Evolutionary conservation across 2,888 invertebrate species (phyloP), one percentile per base, ranked within the genome.

Genomic region (Gasteruption jaculator): DNA sequence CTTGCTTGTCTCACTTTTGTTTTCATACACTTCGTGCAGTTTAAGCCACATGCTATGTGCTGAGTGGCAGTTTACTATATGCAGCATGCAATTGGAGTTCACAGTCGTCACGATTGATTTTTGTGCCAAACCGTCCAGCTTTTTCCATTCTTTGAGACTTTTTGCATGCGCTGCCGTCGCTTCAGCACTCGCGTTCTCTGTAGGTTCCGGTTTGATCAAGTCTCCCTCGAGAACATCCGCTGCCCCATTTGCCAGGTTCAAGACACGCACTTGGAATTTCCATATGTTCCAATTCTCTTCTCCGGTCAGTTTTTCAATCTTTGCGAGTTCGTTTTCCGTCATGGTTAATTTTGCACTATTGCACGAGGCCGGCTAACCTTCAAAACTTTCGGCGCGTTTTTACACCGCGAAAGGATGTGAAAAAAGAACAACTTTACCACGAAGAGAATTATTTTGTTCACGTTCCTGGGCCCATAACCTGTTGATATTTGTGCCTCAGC

Each of bases 11-110:
- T 57, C 57, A 3, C 44, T 50, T 35, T 56, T 57, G 20, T 53
- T 57, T 40, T 61, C 58, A 29, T 52, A 61, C 1, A 61, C 46
- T 5, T 36, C 37, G 1, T 46, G 38, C 4, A 63, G 43, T 44
- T 54, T 58, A 1, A 37, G 38, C 58, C 60, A 63, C 59, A 63
- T 63, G 11, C 53, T 49, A 14, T 49, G 38, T 5, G 59, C 38
- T 4, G 43, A 47, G 5, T 41, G 7, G 32, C 58, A 59, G 46
- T 58, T 56, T 34, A 56, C 46, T 12, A 61, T 52, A 41, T 54
- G 53, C 2, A 50, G 14, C 18, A 50, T n/a, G 6, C 26, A 14
- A 5, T 38, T 39, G 6, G 19, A 25, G 22, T 45, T 41, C 22
- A 53, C 39, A 29, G 52, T 43, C 3, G 38, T 41, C 0, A 41